phyloP scores from a whole-genome alignment of 2,888 invertebrate genomes.

The Eristalis pertinax region DNA sequence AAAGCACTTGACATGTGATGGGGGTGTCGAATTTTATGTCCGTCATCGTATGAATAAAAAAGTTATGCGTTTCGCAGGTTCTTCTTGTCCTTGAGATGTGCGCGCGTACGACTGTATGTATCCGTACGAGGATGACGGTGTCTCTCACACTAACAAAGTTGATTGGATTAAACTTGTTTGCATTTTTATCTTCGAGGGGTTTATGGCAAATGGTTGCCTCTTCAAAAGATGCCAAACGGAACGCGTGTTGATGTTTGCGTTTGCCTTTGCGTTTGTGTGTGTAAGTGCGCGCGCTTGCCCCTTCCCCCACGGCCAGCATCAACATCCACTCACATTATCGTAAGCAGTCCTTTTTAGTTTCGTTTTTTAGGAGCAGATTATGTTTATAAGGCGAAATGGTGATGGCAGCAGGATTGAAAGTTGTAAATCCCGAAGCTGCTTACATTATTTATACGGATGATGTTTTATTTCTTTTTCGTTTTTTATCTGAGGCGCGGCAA shows the following conservation, averaged over 20 bases:
- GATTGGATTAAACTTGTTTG: conserved; percentile 74
- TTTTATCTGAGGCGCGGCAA: not conserved
- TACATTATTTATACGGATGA: conserved; percentile 65
- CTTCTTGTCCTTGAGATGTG: conserved; percentile 46
- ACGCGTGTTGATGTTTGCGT: conserved; percentile 41
- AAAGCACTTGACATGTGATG: conserved; percentile 73
- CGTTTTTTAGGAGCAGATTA: conserved; percentile 65
- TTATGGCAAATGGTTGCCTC: conserved; percentile 66
- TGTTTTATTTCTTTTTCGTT: conserved; percentile 62
- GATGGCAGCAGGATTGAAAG: conserved; percentile 46
- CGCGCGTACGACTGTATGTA: not conserved
- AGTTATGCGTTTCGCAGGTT: conserved; percentile 71
- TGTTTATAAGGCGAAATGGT: conserved; percentile 68
- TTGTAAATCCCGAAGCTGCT: conserved; percentile 70
- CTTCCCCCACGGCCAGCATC: not conserved
- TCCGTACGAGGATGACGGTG: not conserved
- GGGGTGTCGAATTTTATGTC: conserved; percentile 74
- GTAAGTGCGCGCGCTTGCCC: not conserved
- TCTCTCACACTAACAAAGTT: conserved; percentile 41
- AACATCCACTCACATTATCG: conserved; percentile 51
- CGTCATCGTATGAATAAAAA: conserved; percentile 74
- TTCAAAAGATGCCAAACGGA: conserved; percentile 45
- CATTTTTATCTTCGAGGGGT: conserved; percentile 71
- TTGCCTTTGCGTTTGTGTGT: too few relatives aligned
- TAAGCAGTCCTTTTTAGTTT: conserved; percentile 60